Percentiles rank a stretch among this genome's conserved stretches.
Conservation (phyloP, 2,113 vertebrate species). For the Peromyscus californicus region DNA sequence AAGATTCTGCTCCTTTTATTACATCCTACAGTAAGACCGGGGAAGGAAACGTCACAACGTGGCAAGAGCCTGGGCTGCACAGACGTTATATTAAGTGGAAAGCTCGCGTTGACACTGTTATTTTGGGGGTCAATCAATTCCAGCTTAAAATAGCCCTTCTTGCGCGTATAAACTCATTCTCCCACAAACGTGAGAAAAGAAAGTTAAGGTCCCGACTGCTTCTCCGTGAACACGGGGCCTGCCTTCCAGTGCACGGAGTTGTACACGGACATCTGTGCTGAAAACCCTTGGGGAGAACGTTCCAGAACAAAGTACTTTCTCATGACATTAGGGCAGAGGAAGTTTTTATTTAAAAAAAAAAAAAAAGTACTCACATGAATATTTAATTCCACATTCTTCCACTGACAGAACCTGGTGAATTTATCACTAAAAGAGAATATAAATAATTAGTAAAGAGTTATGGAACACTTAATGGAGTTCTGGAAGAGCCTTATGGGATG, state of each 20-base stretch:
- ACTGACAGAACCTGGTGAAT: conserved; percentile 99
- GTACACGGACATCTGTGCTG: not conserved
- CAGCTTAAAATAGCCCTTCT: conserved; percentile 43
- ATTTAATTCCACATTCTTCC: conserved; percentile 99
- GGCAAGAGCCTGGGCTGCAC: not conserved
- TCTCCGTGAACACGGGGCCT: not conserved
- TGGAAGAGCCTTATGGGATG: fast-evolving
- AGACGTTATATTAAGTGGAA: fast-evolving
- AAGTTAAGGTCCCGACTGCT: not conserved
- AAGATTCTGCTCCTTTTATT: not conserved
- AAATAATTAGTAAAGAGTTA: conserved; percentile 63
- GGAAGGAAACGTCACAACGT: not conserved
- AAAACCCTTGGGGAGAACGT: not conserved
- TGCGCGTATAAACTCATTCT: not conserved
- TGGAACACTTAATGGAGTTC: not conserved
- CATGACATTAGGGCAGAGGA: conserved; percentile 42
- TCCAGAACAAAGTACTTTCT: conserved; percentile 65
- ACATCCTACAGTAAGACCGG: not conserved
- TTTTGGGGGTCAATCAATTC: not conserved
- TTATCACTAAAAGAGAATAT: conserved; percentile 91
- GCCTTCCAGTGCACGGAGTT: not conserved
- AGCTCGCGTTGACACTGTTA: not conserved
- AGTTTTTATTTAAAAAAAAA: conserved; percentile 50
- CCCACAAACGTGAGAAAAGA: not conserved
- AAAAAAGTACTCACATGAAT: conserved; percentile 95